These are phyloP conservation scores for Marcusenius ussheri DNA, from an alignment of 2,113 vertebrate genomes.

Conservation along the genomic window DNA sequence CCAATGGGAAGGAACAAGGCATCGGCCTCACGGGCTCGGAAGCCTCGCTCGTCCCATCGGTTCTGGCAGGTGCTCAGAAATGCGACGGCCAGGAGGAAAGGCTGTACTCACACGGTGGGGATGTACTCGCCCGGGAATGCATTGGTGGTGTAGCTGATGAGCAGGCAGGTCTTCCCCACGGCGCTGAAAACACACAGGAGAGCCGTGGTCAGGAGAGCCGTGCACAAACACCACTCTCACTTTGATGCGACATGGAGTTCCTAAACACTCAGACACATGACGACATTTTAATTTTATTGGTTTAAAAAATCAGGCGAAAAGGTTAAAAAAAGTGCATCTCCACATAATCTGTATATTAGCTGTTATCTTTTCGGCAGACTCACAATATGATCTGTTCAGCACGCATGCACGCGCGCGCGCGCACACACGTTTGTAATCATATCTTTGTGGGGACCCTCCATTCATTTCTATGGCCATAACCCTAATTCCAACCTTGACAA, in stretches of 20 bases:
- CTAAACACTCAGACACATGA: not conserved
- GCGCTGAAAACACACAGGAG: constrained; percentile 34
- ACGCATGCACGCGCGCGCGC: not conserved
- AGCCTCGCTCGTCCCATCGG: too few relatives aligned
- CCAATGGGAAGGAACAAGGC: not conserved
- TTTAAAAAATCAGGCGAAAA: not conserved
- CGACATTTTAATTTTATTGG: not conserved
- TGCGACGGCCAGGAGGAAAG: not conserved
- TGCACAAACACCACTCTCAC: not conserved
- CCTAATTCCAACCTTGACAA: too few relatives aligned
- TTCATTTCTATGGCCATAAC: too few relatives aligned
- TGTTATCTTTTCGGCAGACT: not conserved
- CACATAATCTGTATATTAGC: not conserved
- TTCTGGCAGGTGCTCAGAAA: not conserved
- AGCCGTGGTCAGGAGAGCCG: too few relatives aligned
- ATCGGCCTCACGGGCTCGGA: not conserved
- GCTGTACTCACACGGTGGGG: not conserved
- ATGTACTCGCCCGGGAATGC: constrained; percentile 33
- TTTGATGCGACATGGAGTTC: not conserved
- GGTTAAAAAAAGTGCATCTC: not conserved
- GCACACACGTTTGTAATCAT: not conserved
- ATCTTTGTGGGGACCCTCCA: too few relatives aligned
- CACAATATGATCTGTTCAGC: not conserved
- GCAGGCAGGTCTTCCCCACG: constrained; percentile 48
- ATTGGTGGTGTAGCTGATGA: constrained; percentile 50